Evolutionary conservation across 2,888 invertebrate species (phyloP).

Genomic region (Agrotis clavis): DNA sequence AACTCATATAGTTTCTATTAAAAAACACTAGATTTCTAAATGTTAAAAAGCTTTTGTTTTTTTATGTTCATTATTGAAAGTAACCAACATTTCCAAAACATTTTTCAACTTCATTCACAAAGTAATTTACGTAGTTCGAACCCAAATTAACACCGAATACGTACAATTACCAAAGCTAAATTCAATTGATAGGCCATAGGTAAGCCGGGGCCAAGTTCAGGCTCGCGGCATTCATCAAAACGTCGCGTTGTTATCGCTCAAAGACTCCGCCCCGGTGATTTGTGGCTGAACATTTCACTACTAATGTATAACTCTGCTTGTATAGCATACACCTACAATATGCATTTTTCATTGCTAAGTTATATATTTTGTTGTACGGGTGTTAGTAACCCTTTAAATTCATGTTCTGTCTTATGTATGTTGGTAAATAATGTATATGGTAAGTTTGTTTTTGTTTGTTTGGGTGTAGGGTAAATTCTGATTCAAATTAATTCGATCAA

Average conservation of each 20-base stretch:
- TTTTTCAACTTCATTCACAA: not conserved
- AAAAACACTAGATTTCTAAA: not conserved
- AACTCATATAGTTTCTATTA: not conserved
- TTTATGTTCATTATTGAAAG: not conserved
- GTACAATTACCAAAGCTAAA: constrained; percentile 28
- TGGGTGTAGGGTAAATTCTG: too few species aligned
- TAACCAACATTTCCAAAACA: too few species aligned
- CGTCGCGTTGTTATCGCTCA: constrained; percentile 71
- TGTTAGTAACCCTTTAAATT: not conserved
- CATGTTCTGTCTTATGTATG: not conserved
- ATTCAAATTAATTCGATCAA: too few species aligned
- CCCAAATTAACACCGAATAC: not conserved
- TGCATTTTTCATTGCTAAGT: not conserved
- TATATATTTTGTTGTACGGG: not conserved
- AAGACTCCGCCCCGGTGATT: constrained; percentile 72
- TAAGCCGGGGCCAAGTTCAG: constrained; percentile 59
- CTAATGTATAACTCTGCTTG: constrained; percentile 60
- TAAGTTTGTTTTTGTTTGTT: too few species aligned
- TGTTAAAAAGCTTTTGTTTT: not conserved
- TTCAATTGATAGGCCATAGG: constrained; percentile 56
- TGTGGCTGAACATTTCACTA: constrained; percentile 68
- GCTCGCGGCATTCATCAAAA: constrained; percentile 76
- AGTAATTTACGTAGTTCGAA: not conserved
- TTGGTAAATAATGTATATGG: too few species aligned
- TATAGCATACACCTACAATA: constrained; percentile 25